A percentile compares a stretch with the other conserved stretches of the same genome.
Conservation (phyloP, 2,113 vertebrate genomes). For the Seriola aureovittata region DNA sequence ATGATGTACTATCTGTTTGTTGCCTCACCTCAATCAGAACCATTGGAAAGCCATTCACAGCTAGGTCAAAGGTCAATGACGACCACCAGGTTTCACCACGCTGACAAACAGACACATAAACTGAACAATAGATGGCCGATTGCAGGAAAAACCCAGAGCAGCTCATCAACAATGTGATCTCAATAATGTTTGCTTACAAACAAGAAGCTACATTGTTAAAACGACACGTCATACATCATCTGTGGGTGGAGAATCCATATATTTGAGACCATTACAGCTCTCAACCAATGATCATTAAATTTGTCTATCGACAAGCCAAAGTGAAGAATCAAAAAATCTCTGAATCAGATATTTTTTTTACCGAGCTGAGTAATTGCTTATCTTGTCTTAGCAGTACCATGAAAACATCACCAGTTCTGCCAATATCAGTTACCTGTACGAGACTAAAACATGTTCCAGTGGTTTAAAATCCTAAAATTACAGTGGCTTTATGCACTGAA, state of each 20-base stretch:
- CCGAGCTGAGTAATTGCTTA: no score
- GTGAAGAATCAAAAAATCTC: neutral
- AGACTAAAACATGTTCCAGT: neutral
- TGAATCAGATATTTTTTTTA: no score
- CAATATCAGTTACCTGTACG: no score
- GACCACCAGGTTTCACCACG: neutral
- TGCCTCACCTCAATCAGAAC: conserved; percentile 10
- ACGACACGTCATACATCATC: conserved; percentile 1
- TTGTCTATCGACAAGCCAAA: neutral
- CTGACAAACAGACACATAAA: conserved; percentile 32
- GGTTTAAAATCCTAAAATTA: neutral
- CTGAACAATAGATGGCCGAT: neutral
- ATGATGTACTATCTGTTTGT: neutral
- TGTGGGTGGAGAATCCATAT: conserved; percentile 15
- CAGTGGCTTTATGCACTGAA: neutral
- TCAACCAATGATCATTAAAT: neutral
- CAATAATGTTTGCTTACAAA: neutral
- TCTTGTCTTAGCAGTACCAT: no score
- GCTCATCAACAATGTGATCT: neutral
- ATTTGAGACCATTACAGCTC: neutral
- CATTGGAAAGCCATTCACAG: conserved; percentile 23
- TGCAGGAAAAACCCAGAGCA: neutral
- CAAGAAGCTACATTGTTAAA: neutral
- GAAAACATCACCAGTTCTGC: no score
- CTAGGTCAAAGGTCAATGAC: conserved; percentile 34